These are phyloP conservation scores for Lutjanus campechanus DNA, from an alignment of 2,797 vertebrate species.

Conservation along the genomic window DNA sequence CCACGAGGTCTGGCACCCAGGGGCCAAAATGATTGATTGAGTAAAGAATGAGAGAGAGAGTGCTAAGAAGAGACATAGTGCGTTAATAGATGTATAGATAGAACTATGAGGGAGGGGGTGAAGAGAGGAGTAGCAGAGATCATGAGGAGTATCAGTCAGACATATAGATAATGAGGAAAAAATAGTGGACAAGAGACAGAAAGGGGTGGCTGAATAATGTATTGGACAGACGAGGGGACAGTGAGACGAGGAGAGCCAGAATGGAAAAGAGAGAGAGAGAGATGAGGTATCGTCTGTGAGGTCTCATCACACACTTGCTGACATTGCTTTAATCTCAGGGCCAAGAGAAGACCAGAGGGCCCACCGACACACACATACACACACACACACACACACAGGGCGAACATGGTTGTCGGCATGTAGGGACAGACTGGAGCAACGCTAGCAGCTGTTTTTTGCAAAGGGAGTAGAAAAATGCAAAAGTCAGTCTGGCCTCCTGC, in stretches of 20 bases:
- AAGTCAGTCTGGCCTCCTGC: slow-evolving; percentile 41
- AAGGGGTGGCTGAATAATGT: slow-evolving; percentile 77
- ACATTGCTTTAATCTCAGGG: slow-evolving; percentile 80
- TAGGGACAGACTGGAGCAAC: slow-evolving; percentile 46
- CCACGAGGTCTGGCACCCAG: slow-evolving; percentile 32
- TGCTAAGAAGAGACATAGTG: slow-evolving; percentile 25
- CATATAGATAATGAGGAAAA: slow-evolving; percentile 69
- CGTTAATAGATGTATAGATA: slow-evolving; percentile 53
- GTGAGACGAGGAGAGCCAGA: slow-evolving; percentile 66
- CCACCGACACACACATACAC: slow-evolving; percentile 34
- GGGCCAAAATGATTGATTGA: slow-evolving; percentile 56
- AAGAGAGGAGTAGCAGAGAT: slow-evolving; percentile 24
- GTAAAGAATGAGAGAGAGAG: not conserved
- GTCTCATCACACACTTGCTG: slow-evolving; percentile 84
- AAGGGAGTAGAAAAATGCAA: slow-evolving; percentile 4
- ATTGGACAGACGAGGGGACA: slow-evolving; percentile 68
- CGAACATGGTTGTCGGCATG: slow-evolving; percentile 29
- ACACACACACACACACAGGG: slow-evolving; percentile 31
- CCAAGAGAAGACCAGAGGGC: slow-evolving; percentile 72
- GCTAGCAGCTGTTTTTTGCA: slow-evolving; percentile 21
- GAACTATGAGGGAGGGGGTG: slow-evolving; percentile 23
- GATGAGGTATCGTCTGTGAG: slow-evolving; percentile 79
- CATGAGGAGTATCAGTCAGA: slow-evolving; percentile 62
- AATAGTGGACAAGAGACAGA: slow-evolving; percentile 67
- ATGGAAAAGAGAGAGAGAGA: slow-evolving; percentile 67